Conservation (phyloP, 2,888 invertebrate genomes). For the Macrosoma leucophasiata region DNA sequence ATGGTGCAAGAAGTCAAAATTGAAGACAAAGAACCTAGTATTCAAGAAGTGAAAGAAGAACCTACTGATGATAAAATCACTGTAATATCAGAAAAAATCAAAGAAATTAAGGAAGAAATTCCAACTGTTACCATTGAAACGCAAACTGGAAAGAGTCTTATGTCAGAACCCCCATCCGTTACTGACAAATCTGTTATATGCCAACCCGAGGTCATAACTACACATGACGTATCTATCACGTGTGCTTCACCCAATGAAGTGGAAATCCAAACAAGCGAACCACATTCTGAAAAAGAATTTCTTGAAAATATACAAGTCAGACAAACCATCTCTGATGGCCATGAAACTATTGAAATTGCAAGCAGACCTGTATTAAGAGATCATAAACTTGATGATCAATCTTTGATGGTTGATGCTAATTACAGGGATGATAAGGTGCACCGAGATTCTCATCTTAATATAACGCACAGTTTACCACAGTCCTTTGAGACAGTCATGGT, state of each 20-base stretch:
- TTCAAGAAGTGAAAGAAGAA: slow-evolving; percentile 26
- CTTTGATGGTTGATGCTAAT: slow-evolving; percentile 82
- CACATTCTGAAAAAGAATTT: slow-evolving; percentile 62
- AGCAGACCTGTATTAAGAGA: slow-evolving; percentile 75
- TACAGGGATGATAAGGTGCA: slow-evolving; percentile 75
- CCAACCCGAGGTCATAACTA: slow-evolving; percentile 46
- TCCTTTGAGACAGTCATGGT: slow-evolving; percentile 88
- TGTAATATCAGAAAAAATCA: slow-evolving; percentile 17
- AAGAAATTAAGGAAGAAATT: slow-evolving; percentile 30
- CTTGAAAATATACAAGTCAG: slow-evolving; percentile 80
- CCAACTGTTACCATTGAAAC: slow-evolving; percentile 71
- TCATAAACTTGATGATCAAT: slow-evolving; percentile 70
- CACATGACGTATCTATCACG: slow-evolving; percentile 68
- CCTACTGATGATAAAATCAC: slow-evolving; percentile 9
- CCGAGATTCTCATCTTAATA: slow-evolving; percentile 80
- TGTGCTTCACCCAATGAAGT: slow-evolving; percentile 74
- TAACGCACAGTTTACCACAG: slow-evolving; percentile 82
- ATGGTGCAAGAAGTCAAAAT: slow-evolving; percentile 33
- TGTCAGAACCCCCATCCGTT: slow-evolving; percentile 57
- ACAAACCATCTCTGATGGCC: slow-evolving; percentile 77
- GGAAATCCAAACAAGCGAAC: slow-evolving; percentile 78
- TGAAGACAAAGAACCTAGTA: slow-evolving; percentile 18
- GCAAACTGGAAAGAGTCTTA: slow-evolving; percentile 79
- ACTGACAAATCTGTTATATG: slow-evolving; percentile 61
- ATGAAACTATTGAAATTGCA: slow-evolving; percentile 83